Conservation (phyloP, 2,888 invertebrate genomes). For the Synanthedon formicaeformis region DNA sequence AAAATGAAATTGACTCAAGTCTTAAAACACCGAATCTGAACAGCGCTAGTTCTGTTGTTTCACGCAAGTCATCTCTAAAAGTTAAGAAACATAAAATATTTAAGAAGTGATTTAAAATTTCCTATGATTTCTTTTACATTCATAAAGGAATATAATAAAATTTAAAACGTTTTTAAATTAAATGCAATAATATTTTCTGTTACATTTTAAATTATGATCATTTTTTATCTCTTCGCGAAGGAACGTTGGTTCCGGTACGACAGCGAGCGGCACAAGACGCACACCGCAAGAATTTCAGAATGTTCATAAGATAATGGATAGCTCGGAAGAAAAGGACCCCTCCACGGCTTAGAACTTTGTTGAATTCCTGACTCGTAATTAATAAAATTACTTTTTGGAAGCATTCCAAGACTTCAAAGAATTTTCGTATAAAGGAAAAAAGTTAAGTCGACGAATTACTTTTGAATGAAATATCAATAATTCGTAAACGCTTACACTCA, state of each 20-base stretch:
- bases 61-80: no score
- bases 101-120: no score
- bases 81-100: no score
- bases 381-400: slow-evolving; percentile 71
- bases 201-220: neutral
- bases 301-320: slow-evolving; percentile 71
- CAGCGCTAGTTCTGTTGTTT: no score
- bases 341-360: slow-evolving; percentile 62
- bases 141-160: no score
- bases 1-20: no score
- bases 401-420: slow-evolving; percentile 69
- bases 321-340: slow-evolving; percentile 65
- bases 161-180: neutral
- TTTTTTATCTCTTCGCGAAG: neutral
- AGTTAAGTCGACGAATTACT: slow-evolving; percentile 69
- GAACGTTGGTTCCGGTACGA: neutral
- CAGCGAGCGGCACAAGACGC: slow-evolving; percentile 14
- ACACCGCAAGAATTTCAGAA: slow-evolving; percentile 66
- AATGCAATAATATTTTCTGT: neutral
- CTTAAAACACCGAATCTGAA: no score
- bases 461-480: slow-evolving; percentile 62
- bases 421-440: slow-evolving; percentile 68
- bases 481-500: slow-evolving; percentile 44
- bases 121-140: no score
- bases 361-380: slow-evolving; percentile 71